A percentile compares a stretch with the other conserved stretches of the same genome.
Conservation (phyloP, 2,888 invertebrate species). For the Pheosia gnoma region DNA sequence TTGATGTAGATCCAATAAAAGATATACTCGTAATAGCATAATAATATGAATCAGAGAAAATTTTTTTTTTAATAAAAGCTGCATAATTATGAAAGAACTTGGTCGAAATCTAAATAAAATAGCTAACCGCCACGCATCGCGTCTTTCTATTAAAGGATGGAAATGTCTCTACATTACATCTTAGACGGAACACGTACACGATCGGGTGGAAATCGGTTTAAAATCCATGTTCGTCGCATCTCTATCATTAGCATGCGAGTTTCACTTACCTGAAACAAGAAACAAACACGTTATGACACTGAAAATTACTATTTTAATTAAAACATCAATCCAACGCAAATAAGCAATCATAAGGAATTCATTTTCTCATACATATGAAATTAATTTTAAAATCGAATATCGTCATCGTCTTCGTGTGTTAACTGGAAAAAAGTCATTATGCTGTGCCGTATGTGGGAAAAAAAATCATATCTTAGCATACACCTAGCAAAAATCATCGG, state of each 20-base stretch:
- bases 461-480: too few relatives aligned
- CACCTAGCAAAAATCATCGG: too few relatives aligned
- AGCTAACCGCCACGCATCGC: conserved; percentile 24
- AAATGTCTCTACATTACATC: conserved; percentile 47
- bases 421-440: too few relatives aligned
- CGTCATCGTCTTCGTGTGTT: too few relatives aligned
- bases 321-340: neutral
- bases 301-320: conserved; percentile 26
- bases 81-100: too few relatives aligned
- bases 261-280: conserved; percentile 52
- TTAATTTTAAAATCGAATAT: too few relatives aligned
- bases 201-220: conserved; percentile 18
- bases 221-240: neutral
- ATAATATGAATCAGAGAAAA: too few relatives aligned
- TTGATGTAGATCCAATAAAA: neutral
- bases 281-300: conserved; percentile 23
- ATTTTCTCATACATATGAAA: too few relatives aligned
- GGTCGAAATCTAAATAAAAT: neutral
- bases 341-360: too few relatives aligned
- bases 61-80: too few relatives aligned
- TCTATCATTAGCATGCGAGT: neutral
- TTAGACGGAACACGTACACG: conserved; percentile 41
- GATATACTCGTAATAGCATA: too few relatives aligned
- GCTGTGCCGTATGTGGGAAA: too few relatives aligned
- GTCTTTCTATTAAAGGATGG: conserved; percentile 42